Base-by-base conservation (phyloP, 2,888 invertebrate genomes). In the Drosophila histrio region DNA sequence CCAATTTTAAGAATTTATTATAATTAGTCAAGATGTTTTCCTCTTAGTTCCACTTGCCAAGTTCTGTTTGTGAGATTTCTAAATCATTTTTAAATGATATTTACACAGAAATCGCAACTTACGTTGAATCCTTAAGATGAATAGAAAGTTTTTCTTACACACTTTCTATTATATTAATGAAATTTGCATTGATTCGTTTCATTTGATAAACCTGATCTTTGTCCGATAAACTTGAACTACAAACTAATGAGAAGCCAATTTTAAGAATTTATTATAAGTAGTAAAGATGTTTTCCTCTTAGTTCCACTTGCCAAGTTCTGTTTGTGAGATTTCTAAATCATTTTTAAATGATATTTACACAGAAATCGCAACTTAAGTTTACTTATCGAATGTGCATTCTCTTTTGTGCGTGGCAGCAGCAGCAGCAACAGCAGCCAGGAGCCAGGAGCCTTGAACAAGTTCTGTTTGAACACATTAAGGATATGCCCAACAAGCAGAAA, bases 401-500 rank as follows among this genome's bases (percentile, higher is more conserved):
- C 30, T 13, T 38, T 50, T 24, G 26, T 52, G 44, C 50, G 17
- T 21, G 28, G 41, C 47, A 26, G 17, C 26, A 13, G 24, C n/a
- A 53, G 21, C 13, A 19, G 39, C 30, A 21, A 24, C 8, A 49
- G 21, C 19, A 32, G n/a, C 21, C 13, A 15, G 43, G 5, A 26
- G 44, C 44, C 13, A 17, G 30, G n/a, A 26, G 21, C 60, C 47
- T 54, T 60, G 64, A 68, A 49, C 32, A 47, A 43, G 39, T 43
- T 66, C 28, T 30, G 34, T 53, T 57, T 44, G 53, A 38, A 26
- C 65, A 57, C 56, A 68, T 63, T 53, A 59, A 52, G 52, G 22
- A 36, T 43, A 39, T 46, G 60, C 50, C 34, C 56, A 30, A 26
- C 56, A 30, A 26, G 39, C 47, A 34, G 36, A 21, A 57, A 57